These are phyloP conservation scores for Brenthis ino DNA, from an alignment of 2,888 invertebrate species.

Conservation along the genomic window DNA sequence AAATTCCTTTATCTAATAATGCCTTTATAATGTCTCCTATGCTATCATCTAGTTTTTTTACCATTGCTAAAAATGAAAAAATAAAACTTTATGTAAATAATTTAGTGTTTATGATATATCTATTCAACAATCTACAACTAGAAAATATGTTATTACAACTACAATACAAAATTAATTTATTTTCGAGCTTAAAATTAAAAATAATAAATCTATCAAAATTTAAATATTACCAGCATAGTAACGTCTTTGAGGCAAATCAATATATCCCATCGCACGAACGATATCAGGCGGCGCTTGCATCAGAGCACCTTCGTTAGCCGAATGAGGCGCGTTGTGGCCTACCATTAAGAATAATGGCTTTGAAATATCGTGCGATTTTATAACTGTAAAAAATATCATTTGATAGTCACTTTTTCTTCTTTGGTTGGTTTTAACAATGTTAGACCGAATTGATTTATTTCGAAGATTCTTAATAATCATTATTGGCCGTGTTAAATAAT, in stretches of 20 bases:
- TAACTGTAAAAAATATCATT: conserved; percentile 63
- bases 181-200: no score
- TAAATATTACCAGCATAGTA: conserved; percentile 85
- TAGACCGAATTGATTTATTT: no score
- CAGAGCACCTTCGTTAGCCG: conserved; percentile 86
- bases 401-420: no score
- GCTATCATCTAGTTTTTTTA: conserved; percentile 91
- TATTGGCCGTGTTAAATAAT: no score
- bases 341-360: conserved; percentile 90
- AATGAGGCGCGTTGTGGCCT: conserved; percentile 90
- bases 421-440: no score
- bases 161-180: no score
- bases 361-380: conserved; percentile 79
- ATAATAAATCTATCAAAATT: not conserved
- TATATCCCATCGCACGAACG: conserved; percentile 86
- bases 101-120: no score
- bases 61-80: conserved; percentile 85
- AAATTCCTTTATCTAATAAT: conserved; percentile 84
- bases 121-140: no score
- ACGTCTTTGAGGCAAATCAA: conserved; percentile 85
- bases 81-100: not conserved
- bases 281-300: conserved; percentile 88
- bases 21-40: conserved; percentile 89
- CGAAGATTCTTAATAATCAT: no score
- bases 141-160: no score